Evolutionary conservation across 30 jellyfish, hydroid and myxozoan genomes (phyloP).

Genomic region (Aurelia aurita complex sp. Pacific): DNA sequence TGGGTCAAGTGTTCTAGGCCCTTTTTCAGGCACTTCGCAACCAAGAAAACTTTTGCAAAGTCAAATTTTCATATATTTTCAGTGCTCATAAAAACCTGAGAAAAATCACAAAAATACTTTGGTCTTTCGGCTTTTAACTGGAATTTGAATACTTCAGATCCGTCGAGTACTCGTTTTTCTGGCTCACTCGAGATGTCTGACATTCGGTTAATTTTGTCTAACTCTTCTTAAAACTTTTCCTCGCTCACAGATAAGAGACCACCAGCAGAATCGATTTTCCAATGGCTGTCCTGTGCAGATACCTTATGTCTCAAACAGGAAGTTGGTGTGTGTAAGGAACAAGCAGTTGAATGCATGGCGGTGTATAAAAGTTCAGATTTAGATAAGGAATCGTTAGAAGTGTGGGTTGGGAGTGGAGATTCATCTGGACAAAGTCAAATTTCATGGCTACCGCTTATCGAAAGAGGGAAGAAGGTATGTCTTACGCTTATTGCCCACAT

Average conservation of each 20-base stretch:
- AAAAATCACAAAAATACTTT: no score
- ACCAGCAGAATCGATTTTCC: conserved; percentile 59
- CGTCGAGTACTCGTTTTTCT: no score
- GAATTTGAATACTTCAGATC: no score
- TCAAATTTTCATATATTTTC: no score
- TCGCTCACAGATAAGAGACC: conserved; percentile 77
- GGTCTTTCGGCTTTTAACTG: no score
- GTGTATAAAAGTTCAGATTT: conserved; percentile 12
- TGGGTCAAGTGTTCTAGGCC: no score
- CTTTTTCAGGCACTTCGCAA: no score
- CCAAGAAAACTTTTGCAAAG: no score
- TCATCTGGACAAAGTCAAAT: conserved; percentile 75
- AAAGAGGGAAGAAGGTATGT: conserved; percentile 51
- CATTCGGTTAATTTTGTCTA: no score
- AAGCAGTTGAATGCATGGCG: conserved; percentile 86
- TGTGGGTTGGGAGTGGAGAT: conserved; percentile 95
- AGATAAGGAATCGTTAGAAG: conserved; percentile 53
- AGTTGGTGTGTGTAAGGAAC: conserved; percentile 81
- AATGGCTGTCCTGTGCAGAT: conserved; percentile 75
- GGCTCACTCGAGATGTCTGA: no score
- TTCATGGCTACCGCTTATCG: conserved; percentile 78
- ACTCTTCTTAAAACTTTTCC: not conserved
- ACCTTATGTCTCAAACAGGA: conserved; percentile 75
- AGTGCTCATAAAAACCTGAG: no score
- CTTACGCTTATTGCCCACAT: no score